Percentiles rank a stretch among this genome's conserved stretches.
Conservation (phyloP, 2,797 vertebrate species). For the Manis javanica region DNA sequence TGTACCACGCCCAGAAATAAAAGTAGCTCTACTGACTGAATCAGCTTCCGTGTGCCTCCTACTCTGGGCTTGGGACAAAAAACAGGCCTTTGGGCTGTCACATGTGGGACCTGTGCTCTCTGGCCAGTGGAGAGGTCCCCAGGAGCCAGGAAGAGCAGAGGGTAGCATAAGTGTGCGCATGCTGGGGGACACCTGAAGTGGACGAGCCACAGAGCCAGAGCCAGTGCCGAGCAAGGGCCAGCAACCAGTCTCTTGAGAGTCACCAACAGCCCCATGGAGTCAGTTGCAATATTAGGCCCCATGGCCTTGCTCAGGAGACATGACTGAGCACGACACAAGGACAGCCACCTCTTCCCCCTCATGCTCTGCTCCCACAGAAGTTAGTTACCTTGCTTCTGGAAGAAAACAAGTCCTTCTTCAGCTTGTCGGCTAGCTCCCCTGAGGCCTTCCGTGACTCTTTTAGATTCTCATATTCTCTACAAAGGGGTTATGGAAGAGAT, state of each 20-base stretch:
- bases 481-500: constrained; percentile 28
- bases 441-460: constrained; percentile 92
- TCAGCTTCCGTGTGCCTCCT: neutral
- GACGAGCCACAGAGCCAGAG: constrained; percentile 13
- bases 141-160: neutral
- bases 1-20: neutral
- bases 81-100: neutral
- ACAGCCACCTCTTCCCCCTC: neutral
- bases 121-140: neutral
- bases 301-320: neutral
- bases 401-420: constrained; percentile 93
- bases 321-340: neutral
- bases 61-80: neutral
- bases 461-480: constrained; percentile 96
- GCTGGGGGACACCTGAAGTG: neutral
- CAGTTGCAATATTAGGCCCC: too few species aligned
- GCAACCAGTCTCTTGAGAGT: neutral
- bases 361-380: neutral
- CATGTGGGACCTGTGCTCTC: neutral
- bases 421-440: constrained; percentile 94
- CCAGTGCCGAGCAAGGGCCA: neutral
- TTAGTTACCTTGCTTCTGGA: constrained; percentile 92
- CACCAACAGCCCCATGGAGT: neutral
- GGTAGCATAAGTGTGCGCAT: neutral
- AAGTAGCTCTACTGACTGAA: neutral